Evolutionary conservation across 1,140 invertebrate genomes (phyloP), one percentile per base, ranked within the genome.

Genomic region (Galleria mellonella): DNA sequence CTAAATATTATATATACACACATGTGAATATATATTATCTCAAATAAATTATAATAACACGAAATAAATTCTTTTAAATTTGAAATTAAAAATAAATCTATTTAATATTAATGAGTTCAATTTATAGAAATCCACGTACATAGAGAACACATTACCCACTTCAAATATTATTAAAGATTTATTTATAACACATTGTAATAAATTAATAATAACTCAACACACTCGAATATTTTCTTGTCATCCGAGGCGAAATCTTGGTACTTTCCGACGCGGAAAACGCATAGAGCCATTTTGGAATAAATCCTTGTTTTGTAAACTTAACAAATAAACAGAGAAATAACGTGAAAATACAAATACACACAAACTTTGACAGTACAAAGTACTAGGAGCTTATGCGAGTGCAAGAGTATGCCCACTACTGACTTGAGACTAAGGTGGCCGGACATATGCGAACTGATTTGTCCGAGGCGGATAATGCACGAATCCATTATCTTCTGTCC

Each of bases 361-460:
- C 35, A 5, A 37, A 17, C 15, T 15, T 17, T 9, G 4, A 14
- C 35, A 0, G 8, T 33, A 30, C 10, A 27, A 48, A 39, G 32
- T 51, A 65, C 62, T 30, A 58, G 58, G 62, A 55, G 46, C 13
- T 28, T 50, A 62, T 39, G 27, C 39, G 49, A 13, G 10, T 8
- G 31, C 46, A 44, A 51, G 47, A 61, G 51, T 12, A 45, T 15
- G 27, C 12, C 13, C 9, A 36, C 47, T 43, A 64, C 57, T 64
- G 9, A 17, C 12, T n/a, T 14, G 17, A 23, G 17, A 23, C 17
- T 23, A 2, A n/a, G n/a, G 17, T 3, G 17, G 17, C 17, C 17
- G 17, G 17, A 23, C 17, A n/a, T n/a, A n/a, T 23, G 2, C 17
- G 17, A 23, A 23, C 17, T 6, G 17, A 23, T 23, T 23, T 23